These are phyloP conservation scores for Agonopterix arenella DNA, from an alignment of 2,888 invertebrate genomes.

Conservation along the genomic window DNA sequence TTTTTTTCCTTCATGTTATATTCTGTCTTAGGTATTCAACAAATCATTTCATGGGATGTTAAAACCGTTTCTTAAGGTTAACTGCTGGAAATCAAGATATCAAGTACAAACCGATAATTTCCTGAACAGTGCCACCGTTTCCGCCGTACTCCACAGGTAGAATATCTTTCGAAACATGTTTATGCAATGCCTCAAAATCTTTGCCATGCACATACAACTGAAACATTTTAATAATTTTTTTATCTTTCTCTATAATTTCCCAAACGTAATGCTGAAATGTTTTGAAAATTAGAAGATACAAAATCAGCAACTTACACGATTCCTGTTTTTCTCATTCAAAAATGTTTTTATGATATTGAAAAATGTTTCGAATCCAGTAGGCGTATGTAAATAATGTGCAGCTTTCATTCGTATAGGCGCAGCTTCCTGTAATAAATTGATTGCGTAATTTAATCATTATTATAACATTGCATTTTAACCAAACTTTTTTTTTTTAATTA, in stretches of 20 bases:
- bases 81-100: not conserved
- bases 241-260: not conserved
- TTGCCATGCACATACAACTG: conserved; percentile 67
- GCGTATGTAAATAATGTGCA: conserved; percentile 67
- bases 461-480: no score
- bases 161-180: conserved; percentile 71
- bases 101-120: conserved; percentile 49
- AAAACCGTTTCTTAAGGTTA: no score
- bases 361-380: conserved; percentile 63
- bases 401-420: conserved; percentile 72
- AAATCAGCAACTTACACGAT: conserved; percentile 2
- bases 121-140: conserved; percentile 65
- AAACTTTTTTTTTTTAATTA: conserved; percentile 11
- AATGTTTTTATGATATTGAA: conserved; percentile 63
- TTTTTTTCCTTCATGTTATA: no score
- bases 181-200: conserved; percentile 64
- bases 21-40: no score
- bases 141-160: conserved; percentile 82
- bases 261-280: no score
- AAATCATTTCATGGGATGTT: no score
- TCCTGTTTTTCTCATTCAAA: conserved; percentile 66
- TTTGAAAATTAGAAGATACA: no score
- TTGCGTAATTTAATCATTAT: not conserved
- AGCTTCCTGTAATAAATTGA: conserved; percentile 63
- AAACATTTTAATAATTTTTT: conserved; percentile 13